phyloP scores from a whole-genome alignment of 2,797 vertebrate species.

The Cyprinella venusta region DNA sequence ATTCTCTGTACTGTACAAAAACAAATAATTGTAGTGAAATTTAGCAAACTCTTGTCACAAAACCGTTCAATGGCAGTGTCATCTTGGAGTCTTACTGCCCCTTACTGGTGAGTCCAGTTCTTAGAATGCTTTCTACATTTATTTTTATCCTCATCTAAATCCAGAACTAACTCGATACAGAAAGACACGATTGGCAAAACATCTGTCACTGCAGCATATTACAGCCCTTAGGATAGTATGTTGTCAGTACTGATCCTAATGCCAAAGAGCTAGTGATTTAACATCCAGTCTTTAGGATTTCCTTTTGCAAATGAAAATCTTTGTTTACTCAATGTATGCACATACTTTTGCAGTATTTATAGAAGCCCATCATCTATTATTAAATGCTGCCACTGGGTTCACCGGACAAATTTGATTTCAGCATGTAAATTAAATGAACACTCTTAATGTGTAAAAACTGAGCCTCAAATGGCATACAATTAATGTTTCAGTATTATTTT shows the following conservation, averaged over 20 bases:
- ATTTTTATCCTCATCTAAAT: neutral
- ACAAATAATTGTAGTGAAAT: neutral
- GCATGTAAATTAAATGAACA: slow-evolving; percentile 18
- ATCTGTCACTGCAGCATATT: slow-evolving; percentile 24
- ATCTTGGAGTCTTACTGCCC: neutral
- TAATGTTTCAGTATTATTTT: neutral
- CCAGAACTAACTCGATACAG: neutral
- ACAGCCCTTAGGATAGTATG: slow-evolving; percentile 25
- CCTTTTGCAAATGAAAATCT: neutral
- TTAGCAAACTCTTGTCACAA: neutral
- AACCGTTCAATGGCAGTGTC: neutral
- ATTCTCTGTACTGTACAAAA: neutral
- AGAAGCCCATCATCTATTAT: neutral
- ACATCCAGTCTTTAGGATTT: slow-evolving; percentile 4
- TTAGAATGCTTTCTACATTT: neutral
- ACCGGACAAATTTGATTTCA: neutral
- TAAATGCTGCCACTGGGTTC: neutral
- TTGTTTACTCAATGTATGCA: slow-evolving; percentile 1
- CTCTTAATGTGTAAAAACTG: neutral
- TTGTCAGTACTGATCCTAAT: slow-evolving; percentile 7
- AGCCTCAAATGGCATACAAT: neutral
- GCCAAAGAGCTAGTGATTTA: neutral
- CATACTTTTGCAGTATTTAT: neutral
- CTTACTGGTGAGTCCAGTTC: neutral
- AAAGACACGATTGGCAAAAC: slow-evolving; percentile 11